These are phyloP conservation scores for Drosophila vallismaia DNA, from an alignment of 2,888 invertebrate species.

Conservation along the genomic window DNA sequence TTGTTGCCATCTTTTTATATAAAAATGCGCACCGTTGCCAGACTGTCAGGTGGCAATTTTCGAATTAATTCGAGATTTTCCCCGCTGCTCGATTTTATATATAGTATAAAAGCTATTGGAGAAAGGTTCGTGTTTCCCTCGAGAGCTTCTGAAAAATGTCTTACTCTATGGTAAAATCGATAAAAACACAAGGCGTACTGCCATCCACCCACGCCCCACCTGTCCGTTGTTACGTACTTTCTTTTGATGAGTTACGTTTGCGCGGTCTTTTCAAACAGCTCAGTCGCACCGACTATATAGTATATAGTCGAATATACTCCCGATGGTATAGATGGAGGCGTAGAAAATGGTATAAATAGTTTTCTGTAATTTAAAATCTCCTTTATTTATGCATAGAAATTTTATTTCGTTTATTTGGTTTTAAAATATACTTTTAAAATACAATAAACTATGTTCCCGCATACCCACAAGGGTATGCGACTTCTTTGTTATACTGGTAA, in stretches of 20 bases:
- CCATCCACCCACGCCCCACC: no score
- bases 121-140: no score
- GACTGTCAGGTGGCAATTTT: neutral
- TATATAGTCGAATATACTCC: neutral
- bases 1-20: neutral
- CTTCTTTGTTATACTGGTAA: constrained; percentile 47
- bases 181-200: no score
- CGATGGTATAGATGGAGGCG: no score
- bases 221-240: no score
- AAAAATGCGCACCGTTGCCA: neutral
- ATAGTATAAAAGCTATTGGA: no score
- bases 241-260: no score
- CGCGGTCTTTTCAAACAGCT: no score
- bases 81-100: no score
- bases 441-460: constrained; percentile 48
- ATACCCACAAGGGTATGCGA: constrained; percentile 12
- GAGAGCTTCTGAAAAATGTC: no score
- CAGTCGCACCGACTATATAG: no score
- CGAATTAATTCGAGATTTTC: neutral
- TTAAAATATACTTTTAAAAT: constrained; percentile 67
- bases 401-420: constrained; percentile 79
- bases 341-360: neutral
- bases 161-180: no score
- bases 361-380: neutral
- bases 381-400: constrained; percentile 49